Percentiles rank a stretch among this genome's conserved stretches.
Conservation (phyloP, 2,797 vertebrate species). For the Lagocephalus sceleratus region DNA sequence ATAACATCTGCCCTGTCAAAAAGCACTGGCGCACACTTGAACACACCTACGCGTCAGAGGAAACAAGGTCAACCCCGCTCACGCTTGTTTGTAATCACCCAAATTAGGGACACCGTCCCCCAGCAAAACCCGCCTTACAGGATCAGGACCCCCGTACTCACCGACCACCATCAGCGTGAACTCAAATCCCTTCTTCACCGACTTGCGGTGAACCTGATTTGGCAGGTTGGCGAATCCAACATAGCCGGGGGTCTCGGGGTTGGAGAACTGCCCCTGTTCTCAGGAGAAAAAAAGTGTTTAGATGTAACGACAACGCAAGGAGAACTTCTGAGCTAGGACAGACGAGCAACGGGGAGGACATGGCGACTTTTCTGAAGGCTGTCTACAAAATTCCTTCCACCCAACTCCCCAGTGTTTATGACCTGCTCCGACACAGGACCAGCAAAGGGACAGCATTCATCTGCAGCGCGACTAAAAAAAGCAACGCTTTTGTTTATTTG, state of each 20-base stretch:
- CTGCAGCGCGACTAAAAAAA: neutral
- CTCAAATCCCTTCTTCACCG: conserved; percentile 98
- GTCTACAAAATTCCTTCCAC: conserved; percentile 33
- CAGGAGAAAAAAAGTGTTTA: conserved; percentile 3
- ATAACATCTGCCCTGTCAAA: conserved; percentile 19
- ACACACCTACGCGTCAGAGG: conserved; percentile 5
- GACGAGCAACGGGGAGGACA: neutral
- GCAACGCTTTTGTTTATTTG: conserved; percentile 3
- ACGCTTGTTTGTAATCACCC: neutral
- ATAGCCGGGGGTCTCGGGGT: conserved; percentile 96
- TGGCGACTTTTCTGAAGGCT: conserved; percentile 12
- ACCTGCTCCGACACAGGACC: conserved; percentile 10
- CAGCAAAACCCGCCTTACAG: neutral
- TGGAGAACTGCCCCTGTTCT: conserved; percentile 87
- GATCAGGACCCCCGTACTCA: conserved; percentile 70
- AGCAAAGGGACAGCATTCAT: neutral
- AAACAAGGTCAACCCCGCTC: conserved; percentile 6
- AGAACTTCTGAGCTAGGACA: neutral
- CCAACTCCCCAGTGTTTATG: conserved; percentile 36
- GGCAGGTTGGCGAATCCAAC: conserved; percentile 98
- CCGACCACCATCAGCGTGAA: conserved; percentile 99
- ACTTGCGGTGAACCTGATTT: conserved; percentile 98
- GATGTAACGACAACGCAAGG: conserved; percentile 2
- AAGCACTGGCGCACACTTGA: neutral
- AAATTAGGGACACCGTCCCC: neutral